A percentile compares a stretch with the other conserved stretches of the same genome.
phyloP scores from a whole-genome alignment of 2,797 vertebrate genomes.

The Cheirogaleus major region DNA sequence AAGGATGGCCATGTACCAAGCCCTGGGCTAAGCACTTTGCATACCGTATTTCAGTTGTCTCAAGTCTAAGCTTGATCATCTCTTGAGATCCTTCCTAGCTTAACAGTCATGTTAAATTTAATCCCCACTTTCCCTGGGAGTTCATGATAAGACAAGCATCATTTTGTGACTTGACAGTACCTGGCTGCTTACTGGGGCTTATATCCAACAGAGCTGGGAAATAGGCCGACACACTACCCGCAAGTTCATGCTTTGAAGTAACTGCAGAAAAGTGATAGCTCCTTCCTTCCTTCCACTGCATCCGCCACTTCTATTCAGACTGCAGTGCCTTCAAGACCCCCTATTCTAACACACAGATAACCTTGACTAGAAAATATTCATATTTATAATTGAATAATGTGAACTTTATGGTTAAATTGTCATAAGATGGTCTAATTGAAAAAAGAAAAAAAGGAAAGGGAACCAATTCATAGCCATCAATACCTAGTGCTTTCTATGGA shows the following conservation, averaged over 20 bases:
- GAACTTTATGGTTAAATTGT: not conserved
- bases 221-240: not conserved
- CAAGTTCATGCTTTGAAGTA: not conserved
- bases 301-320: not conserved
- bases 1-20: not conserved
- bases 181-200: not conserved
- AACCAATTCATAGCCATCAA: not conserved
- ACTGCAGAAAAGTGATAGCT: not conserved
- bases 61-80: not conserved
- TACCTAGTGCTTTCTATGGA: not conserved
- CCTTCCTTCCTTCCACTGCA: fast-evolving
- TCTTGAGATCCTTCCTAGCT: not conserved
- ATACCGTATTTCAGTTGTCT: not conserved
- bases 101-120: not conserved
- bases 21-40: not conserved
- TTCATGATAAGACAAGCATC: not conserved
- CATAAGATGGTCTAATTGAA: not conserved
- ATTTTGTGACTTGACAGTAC: not conserved
- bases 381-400: not conserved
- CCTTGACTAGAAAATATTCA: not conserved
- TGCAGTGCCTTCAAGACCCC: no score
- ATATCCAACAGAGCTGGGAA: not conserved
- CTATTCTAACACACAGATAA: not conserved
- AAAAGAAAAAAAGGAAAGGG: not conserved
- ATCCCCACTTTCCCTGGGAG: not conserved